Conservation (phyloP, 2,113 vertebrate species). For the Serilophus lunatus region DNA sequence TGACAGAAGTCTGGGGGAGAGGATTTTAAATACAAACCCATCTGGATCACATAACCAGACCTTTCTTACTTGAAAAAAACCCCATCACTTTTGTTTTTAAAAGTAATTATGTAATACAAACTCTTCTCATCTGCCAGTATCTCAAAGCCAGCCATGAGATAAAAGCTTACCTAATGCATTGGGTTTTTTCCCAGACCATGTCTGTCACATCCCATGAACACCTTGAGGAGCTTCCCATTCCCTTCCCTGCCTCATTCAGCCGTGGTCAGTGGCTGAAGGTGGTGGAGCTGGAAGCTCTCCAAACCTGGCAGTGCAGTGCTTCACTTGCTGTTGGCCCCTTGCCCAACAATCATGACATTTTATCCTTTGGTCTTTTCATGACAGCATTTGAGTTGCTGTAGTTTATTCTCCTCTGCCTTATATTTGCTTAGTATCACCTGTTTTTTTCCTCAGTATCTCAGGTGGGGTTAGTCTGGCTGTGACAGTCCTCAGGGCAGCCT, state of each 20-base stretch:
- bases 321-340: not conserved
- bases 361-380: not conserved
- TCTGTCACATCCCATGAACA: not conserved
- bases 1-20: not conserved
- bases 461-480: not conserved
- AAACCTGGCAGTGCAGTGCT: not conserved
- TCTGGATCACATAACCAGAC: not conserved
- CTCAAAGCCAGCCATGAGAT: not conserved
- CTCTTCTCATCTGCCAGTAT: not conserved
- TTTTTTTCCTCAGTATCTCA: not conserved
- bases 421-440: not conserved
- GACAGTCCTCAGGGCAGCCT: not conserved
- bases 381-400: not conserved
- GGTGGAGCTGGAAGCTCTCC: not conserved
- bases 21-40: not conserved
- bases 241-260: not conserved
- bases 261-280: accelerated
- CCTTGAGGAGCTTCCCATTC: not conserved
- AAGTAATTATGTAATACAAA: not conserved
- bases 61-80: not conserved
- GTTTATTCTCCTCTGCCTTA: not conserved
- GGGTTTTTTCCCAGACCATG: not conserved
- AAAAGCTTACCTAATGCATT: not conserved
- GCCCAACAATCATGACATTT: accelerated
- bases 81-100: not conserved